Percentiles rank a stretch among this genome's conserved stretches.
Conservation (phyloP, 2,113 vertebrate species). For the Amphiprion percula region DNA sequence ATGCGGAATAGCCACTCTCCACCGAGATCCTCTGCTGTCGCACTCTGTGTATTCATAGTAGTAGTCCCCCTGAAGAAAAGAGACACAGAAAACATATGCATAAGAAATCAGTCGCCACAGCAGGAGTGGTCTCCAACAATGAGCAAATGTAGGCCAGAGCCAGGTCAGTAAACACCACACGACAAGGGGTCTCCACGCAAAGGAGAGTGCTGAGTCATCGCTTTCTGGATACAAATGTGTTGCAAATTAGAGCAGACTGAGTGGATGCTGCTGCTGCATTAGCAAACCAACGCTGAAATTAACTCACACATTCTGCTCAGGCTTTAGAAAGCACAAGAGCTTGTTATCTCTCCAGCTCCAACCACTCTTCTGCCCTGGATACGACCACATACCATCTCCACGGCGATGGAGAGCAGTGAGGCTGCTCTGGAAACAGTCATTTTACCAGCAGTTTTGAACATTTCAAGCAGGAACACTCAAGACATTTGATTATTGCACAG, state of each 20-base stretch:
- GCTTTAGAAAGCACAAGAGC: constrained; percentile 23
- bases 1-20: constrained; percentile 96
- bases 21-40: constrained; percentile 94
- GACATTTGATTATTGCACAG: neutral
- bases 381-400: constrained; percentile 76
- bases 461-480: constrained; percentile 1
- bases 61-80: constrained; percentile 89
- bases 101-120: constrained; percentile 12
- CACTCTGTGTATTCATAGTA: constrained; percentile 99
- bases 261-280: neutral
- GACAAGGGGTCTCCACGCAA: constrained; percentile 48
- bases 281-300: constrained; percentile 14
- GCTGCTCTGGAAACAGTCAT: constrained; percentile 17
- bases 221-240: constrained; percentile 15
- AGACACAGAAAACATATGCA: constrained; percentile 39
- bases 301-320: constrained; percentile 15
- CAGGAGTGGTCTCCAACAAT: constrained; percentile 16
- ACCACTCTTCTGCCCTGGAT: constrained; percentile 39
- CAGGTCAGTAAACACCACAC: constrained; percentile 55
- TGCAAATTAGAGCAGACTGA: constrained; percentile 26
- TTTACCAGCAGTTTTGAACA: constrained; percentile 27
- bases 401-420: constrained; percentile 24
- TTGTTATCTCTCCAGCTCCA: constrained; percentile 46
- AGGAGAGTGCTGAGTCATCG: constrained; percentile 40
- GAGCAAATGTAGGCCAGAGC: constrained; percentile 15